Conservation (phyloP, 2,113 vertebrate species). For the Oriolus oriolus region DNA sequence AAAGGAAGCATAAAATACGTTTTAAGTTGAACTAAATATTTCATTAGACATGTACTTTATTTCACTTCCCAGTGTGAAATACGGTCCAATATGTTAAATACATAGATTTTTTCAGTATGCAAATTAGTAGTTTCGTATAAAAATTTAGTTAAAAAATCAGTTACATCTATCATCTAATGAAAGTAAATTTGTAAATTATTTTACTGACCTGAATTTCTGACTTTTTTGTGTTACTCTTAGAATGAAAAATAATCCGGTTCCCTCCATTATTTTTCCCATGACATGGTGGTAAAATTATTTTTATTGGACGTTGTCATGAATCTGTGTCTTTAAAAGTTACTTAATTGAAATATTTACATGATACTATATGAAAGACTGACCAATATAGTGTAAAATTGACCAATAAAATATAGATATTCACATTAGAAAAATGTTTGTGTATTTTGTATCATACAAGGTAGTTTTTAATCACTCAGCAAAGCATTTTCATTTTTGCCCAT, state of each 20-base stretch:
- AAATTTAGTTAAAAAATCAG: neutral
- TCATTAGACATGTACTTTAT: neutral
- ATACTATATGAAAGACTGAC: neutral
- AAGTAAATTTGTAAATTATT: neutral
- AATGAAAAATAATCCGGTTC: neutral
- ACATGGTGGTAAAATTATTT: neutral
- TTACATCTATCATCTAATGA: neutral
- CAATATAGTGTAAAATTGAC: neutral
- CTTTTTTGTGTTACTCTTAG: neutral
- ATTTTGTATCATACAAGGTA: neutral
- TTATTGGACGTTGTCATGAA: neutral
- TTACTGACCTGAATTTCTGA: neutral
- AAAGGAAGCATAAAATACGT: neutral
- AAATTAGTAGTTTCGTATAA: neutral
- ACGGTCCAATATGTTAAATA: neutral
- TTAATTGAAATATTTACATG: neutral
- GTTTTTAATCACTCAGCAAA: neutral
- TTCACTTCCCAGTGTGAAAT: neutral
- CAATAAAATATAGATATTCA: neutral
- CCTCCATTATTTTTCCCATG: neutral
- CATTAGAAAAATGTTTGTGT: neutral
- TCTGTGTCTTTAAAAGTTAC: neutral
- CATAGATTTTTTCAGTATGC: neutral
- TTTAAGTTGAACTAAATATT: neutral
- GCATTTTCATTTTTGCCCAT: neutral